Percentiles rank a stretch among this genome's conserved stretches.
Conservation (phyloP, 2,113 vertebrate species). For the Cranoglanis bouderius region DNA sequence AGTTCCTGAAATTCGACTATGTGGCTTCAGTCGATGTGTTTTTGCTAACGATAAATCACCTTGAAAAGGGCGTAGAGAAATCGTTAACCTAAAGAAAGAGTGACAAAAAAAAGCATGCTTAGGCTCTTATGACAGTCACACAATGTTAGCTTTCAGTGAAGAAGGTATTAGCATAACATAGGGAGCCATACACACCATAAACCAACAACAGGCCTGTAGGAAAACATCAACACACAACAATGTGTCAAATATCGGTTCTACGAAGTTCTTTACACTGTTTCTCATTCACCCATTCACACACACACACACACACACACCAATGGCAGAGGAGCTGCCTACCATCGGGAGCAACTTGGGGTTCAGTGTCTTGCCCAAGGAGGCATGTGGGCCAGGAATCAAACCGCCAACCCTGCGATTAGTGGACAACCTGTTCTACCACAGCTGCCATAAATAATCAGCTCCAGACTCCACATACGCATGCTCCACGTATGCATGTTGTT, state of each 20-base stretch:
- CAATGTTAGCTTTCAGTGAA: neutral
- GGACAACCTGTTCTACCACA: too few relatives aligned
- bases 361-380: too few relatives aligned
- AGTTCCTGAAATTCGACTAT: neutral
- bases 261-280: too few relatives aligned
- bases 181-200: neutral
- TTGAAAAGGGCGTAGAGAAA: neutral
- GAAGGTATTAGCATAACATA: neutral
- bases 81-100: neutral
- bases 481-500: neutral
- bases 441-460: neutral
- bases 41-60: neutral
- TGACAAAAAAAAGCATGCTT: neutral
- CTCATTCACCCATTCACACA: too few relatives aligned
- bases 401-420: too few relatives aligned
- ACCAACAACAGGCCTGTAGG: neutral
- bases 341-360: too few relatives aligned
- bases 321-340: too few relatives aligned
- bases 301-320: too few relatives aligned
- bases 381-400: too few relatives aligned
- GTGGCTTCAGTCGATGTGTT: neutral
- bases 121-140: too few relatives aligned
- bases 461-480: neutral
- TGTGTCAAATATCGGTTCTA: neutral
- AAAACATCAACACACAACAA: neutral